Evolutionary conservation across 1,140 invertebrate genomes (phyloP), one percentile per base, ranked within the genome.

Genomic region (Probaryconus sp.): DNA sequence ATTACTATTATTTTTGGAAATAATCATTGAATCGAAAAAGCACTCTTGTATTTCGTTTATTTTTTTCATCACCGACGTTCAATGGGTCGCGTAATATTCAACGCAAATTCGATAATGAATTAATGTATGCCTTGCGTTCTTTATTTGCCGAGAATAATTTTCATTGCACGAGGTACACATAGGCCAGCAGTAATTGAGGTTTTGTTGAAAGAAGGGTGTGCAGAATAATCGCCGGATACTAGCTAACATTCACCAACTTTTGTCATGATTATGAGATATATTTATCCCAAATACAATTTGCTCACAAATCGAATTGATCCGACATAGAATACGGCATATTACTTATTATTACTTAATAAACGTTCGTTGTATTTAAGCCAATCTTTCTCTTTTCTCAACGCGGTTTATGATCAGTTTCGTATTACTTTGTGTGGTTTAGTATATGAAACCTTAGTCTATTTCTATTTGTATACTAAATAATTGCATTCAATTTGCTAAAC

Each of bases 251-350:
- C 28, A 7, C 13, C 13, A 18, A 53, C 33, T 38, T 38, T 38
- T 38, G 35, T 38, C 4, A 26, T 24, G 21, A 7, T 38, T 51
- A 38, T 17, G 48, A 38, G 31, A 14, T 26, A 53, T 53, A 26
- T 53, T 53, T 26, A 53, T 38, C 7, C 31, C 6, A 33, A 47
- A 43, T 43, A 43, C 40, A 48, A 31, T 48, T 48, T 48, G 9
- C n/a, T n/a, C 13, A 10, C 11, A 5, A 6, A 3, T 3, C 14
- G n/a, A 3, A 20, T 48, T 48, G 14, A 21, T 48, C 20, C 24
- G 43, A 2, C 4, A 16, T 11, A 28, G 6, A 45, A 13, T 28
- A 11, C 21, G 16, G 11, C 20, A 26, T 45, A 45, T 45, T 45
- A 26, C 11, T 45, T 45, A n/a, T 45, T 21, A 45, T 45, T 45